Conservation (phyloP, 2,888 invertebrate genomes). For the Drosophila pegasa region DNA sequence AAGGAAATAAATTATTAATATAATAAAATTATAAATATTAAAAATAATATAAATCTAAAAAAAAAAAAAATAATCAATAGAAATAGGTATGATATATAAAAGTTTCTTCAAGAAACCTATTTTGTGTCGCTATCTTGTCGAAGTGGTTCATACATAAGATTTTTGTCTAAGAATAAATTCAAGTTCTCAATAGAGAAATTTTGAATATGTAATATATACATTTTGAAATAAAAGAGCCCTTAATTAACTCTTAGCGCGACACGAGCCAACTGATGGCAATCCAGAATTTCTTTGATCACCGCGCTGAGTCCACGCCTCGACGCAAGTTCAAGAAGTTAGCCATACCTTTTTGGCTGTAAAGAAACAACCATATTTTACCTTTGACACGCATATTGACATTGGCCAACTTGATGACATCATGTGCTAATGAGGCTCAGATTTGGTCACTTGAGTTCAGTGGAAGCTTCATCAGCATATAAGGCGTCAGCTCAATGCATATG, state of each 20-base stretch:
- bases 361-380: background rate
- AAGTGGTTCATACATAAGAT: too few species aligned
- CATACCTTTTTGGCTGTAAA: background rate
- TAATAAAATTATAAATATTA: too few species aligned
- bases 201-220: too few species aligned
- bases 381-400: background rate
- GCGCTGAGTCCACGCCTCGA: background rate
- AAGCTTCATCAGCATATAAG: constrained; percentile 10
- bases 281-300: background rate
- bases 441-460: constrained; percentile 4
- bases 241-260: background rate
- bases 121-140: too few species aligned
- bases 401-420: constrained; percentile 32
- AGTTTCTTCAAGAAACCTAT: too few species aligned
- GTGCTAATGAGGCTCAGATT: constrained; percentile 7
- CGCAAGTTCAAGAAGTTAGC: background rate
- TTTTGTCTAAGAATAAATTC: too few species aligned
- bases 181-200: too few species aligned
- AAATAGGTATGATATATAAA: too few species aligned
- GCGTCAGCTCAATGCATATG: background rate
- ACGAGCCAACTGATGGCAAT: background rate
- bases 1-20: too few species aligned
- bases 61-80: too few species aligned
- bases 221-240: too few species aligned
- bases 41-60: too few species aligned